Evolutionary conservation across 2,113 vertebrate genomes (phyloP).

Genomic region (Andinoacara biseriatus): DNA sequence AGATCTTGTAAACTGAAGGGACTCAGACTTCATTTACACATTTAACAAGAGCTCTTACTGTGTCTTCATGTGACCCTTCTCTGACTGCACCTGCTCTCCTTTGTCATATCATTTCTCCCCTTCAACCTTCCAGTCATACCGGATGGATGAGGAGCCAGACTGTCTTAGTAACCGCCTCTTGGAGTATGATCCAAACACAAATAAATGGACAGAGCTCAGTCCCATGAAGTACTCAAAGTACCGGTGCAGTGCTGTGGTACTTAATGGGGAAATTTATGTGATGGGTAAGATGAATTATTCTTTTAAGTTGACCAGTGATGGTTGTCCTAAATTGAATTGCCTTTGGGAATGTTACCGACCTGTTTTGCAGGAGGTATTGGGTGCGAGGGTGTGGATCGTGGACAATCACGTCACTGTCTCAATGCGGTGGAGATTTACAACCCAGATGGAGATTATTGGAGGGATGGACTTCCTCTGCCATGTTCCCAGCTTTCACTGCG

Average conservation of each 20-base stretch:
- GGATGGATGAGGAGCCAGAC: constrained; percentile 93
- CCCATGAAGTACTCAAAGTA: constrained; percentile 96
- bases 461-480: constrained; percentile 88
- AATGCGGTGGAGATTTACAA: constrained; percentile 94
- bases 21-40: background rate
- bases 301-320: background rate
- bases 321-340: background rate
- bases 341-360: background rate
- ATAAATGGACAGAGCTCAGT: constrained; percentile 87
- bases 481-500: constrained; percentile 88
- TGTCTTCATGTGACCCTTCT: background rate
- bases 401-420: constrained; percentile 93
- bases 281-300: constrained; percentile 84
- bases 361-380: constrained; percentile 90
- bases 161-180: constrained; percentile 92
- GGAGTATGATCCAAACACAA: constrained; percentile 88
- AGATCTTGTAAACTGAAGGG: background rate
- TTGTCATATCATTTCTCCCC: constrained; percentile 22
- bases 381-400: constrained; percentile 87
- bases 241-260: constrained; percentile 88
- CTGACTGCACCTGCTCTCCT: constrained; percentile 60
- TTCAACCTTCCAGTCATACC: constrained; percentile 82
- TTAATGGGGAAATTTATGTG: constrained; percentile 91
- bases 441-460: constrained; percentile 91
- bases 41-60: background rate